Evolutionary conservation across 1,140 invertebrate genomes (phyloP), one percentile per base, ranked within the genome.

Genomic region (Leptinotarsa defecta): DNA sequence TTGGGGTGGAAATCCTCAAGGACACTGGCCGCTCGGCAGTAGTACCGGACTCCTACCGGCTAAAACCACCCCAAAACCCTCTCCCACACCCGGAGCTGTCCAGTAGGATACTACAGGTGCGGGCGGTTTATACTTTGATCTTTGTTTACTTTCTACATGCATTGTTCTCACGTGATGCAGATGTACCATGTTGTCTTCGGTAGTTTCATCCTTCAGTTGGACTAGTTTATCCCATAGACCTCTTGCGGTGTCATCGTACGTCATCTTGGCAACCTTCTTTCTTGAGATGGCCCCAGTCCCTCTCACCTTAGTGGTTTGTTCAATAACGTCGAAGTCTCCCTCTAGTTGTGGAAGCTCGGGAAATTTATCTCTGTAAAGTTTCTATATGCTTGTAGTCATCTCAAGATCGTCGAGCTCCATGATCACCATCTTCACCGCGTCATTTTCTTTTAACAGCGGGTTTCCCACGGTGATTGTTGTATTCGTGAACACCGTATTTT

Each of bases 351-450:
- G 0, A 5, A 76, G 22, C 67, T 76, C 74, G 0, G 70, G 52
- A 43, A 65, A 76, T 70, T 68, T 65, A 13, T 76, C 63, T 49
- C 48, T 17, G 24, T 64, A 76, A 22, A 73, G 15, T 8, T 22
- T 67, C 6, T 76, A 70, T 0, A 76, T 76, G 34, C 71, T 61
- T 11, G 24, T 57, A 20, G 13, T 19, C 74, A 76, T 76, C 15
- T 73, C 62, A 19, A 11, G 57, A 34, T 76, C 70, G 3, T 76
- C 71, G 20, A 19, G 57, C 48, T 72, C 57, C 3, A 64, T 13
- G 17, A 76, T 6, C 6, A 76, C 70, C 63, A 76, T 48, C 22
- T 72, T 78, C 2, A 76, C 74, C 13, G 13, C 63, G 13, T 6
- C n/a, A 3, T 68, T 49, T 8, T 57, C 57, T 6, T 69, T 63